These are phyloP conservation scores for Scytalopus superciliaris DNA, from an alignment of 2,113 vertebrate genomes.

Conservation along the genomic window DNA sequence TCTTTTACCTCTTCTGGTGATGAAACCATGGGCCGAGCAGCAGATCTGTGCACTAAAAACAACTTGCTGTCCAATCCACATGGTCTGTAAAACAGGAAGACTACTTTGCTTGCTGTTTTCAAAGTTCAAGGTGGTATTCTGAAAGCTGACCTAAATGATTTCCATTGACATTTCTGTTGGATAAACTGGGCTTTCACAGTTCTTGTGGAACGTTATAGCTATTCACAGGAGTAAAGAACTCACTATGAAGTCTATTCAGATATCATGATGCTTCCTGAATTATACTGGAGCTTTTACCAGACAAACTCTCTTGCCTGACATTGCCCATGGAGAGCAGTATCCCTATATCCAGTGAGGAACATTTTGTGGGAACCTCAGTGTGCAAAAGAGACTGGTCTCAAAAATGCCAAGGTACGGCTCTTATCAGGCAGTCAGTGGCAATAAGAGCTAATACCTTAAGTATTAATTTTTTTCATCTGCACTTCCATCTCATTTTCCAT, in stretches of 20 bases:
- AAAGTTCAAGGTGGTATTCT: background rate
- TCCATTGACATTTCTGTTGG: background rate
- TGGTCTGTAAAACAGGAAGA: background rate
- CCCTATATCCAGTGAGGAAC: no score
- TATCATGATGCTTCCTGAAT: background rate
- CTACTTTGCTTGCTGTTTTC: background rate
- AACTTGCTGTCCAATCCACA: background rate
- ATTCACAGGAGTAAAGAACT: background rate
- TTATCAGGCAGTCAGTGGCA: background rate
- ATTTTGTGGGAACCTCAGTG: background rate
- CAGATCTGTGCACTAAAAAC: background rate
- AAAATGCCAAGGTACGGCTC: background rate
- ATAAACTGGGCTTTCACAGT: background rate
- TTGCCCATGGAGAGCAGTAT: background rate
- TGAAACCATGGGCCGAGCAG: background rate
- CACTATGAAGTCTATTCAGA: background rate
- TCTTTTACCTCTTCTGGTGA: background rate
- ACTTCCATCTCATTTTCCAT: slow-evolving; percentile 20
- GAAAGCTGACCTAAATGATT: background rate
- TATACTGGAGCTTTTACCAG: background rate
- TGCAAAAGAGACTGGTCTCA: background rate
- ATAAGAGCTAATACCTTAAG: background rate
- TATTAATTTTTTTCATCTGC: background rate
- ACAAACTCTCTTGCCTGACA: background rate
- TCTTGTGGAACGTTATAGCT: background rate